phyloP scores from a whole-genome alignment of 2,113 vertebrate genomes.

The Spermophilus dauricus region DNA sequence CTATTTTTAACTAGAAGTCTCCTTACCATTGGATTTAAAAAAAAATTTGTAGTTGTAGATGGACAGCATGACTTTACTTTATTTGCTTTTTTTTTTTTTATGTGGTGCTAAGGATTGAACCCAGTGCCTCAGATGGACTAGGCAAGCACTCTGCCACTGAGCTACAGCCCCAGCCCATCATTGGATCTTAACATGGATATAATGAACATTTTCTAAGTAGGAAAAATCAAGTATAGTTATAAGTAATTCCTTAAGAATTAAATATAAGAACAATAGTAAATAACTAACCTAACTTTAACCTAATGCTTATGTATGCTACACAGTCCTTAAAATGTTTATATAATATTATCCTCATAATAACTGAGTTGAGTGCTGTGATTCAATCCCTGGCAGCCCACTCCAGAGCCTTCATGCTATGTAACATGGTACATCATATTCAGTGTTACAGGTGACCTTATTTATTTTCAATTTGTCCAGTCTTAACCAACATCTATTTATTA shows the following conservation, averaged over 20 bases:
- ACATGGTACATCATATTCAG: neutral
- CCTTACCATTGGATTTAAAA: neutral
- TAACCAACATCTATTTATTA: neutral
- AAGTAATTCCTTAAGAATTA: constrained; percentile 34
- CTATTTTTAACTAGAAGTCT: constrained; percentile 15
- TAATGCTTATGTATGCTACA: neutral
- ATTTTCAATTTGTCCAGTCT: constrained; percentile 48
- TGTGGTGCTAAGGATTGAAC: too few relatives aligned
- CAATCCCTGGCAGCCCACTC: neutral
- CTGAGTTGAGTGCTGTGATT: neutral
- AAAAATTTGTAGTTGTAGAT: too few relatives aligned
- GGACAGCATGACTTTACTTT: too few relatives aligned
- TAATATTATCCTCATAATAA: neutral
- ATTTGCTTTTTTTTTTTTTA: too few relatives aligned
- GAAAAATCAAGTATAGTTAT: constrained; percentile 3
- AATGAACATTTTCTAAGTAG: constrained; percentile 41
- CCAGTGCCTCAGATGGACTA: too few relatives aligned
- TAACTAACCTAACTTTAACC: neutral
- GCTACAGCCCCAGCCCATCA: too few relatives aligned
- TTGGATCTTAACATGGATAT: neutral
- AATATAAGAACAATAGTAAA: neutral
- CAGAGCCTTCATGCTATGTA: neutral
- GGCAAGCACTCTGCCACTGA: too few relatives aligned
- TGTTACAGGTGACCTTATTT: neutral
- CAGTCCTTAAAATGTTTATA: neutral